A percentile compares a stretch with the other conserved stretches of the same genome.
These are phyloP conservation scores for Aphaenogaster ashmeadi DNA, from an alignment of 1,140 invertebrate species.

Conservation along the genomic window DNA sequence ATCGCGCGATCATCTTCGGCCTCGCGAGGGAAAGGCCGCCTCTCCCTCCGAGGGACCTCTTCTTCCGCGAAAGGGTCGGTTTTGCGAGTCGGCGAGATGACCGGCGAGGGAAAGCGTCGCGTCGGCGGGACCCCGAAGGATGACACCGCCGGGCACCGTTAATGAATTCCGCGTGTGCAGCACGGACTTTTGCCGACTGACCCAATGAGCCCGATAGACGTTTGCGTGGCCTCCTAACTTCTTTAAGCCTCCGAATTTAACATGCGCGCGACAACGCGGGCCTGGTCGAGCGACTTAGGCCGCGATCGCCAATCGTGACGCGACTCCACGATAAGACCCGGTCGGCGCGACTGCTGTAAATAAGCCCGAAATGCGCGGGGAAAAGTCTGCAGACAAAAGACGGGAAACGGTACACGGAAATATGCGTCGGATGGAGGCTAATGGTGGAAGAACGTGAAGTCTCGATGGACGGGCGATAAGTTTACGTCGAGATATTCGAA, in stretches of 20 bases:
- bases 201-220: constrained; percentile 82
- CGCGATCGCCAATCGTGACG: constrained; percentile 61
- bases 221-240: constrained; percentile 79
- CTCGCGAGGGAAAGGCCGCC: background rate
- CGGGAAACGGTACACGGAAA: background rate
- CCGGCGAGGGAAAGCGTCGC: constrained; percentile 15
- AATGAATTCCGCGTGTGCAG: constrained; percentile 72
- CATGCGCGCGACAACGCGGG: constrained; percentile 70
- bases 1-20: constrained; percentile 58
- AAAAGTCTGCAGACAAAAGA: background rate
- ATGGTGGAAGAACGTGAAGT: background rate
- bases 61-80: constrained; percentile 6
- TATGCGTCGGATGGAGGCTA: background rate
- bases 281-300: constrained; percentile 29
- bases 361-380: background rate
- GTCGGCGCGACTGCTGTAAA: background rate
- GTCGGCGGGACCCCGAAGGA: background rate
- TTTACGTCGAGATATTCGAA: background rate
- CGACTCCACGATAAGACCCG: constrained; percentile 22
- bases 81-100: constrained; percentile 10
- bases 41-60: background rate
- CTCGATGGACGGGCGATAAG: background rate
- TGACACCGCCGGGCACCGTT: constrained; percentile 67
- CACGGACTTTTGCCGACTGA: constrained; percentile 79
- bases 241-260: constrained; percentile 72